Evolutionary conservation across 2,797 vertebrate species (phyloP).

Genomic region (Periophthalmus magnuspinnatus): DNA sequence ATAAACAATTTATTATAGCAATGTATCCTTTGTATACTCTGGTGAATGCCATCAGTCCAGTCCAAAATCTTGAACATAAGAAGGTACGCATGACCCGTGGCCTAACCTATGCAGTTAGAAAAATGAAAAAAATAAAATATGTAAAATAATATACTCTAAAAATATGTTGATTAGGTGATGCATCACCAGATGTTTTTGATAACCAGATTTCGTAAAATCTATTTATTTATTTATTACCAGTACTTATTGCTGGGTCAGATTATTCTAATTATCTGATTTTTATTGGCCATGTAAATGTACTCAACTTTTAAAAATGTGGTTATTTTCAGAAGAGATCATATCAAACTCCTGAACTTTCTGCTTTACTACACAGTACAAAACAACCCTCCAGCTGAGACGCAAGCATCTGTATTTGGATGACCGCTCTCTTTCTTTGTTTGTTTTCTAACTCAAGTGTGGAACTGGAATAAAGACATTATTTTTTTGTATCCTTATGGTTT

Average conservation of each 20-base stretch:
- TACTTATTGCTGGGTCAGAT: no score
- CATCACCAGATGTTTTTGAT: no score
- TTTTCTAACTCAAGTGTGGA: not conserved
- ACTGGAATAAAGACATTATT: not conserved
- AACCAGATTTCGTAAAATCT: conserved; percentile 2
- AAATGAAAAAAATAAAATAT: no score
- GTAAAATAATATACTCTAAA: no score
- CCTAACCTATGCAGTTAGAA: no score
- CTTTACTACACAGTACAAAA: conserved; percentile 24
- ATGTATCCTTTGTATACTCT: not conserved
- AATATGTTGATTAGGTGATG: no score
- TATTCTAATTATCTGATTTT: no score
- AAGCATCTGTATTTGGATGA: not conserved
- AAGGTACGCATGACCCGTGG: not conserved
- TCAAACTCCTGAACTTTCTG: conserved; percentile 9
- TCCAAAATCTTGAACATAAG: not conserved
- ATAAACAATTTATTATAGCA: not conserved
- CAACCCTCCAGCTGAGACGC: conserved; percentile 19
- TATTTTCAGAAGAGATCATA: not conserved
- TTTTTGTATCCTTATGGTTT: not conserved
- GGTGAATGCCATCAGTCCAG: not conserved
- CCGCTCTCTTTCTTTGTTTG: conserved; percentile 8
- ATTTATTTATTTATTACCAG: no score
- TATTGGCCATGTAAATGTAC: no score
- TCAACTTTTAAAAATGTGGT: conserved; percentile 12